A percentile compares a stretch with the other conserved stretches of the same genome.
phyloP scores from a whole-genome alignment of 2,888 invertebrate species.

The Acanthosoma haemorrhoidale region DNA sequence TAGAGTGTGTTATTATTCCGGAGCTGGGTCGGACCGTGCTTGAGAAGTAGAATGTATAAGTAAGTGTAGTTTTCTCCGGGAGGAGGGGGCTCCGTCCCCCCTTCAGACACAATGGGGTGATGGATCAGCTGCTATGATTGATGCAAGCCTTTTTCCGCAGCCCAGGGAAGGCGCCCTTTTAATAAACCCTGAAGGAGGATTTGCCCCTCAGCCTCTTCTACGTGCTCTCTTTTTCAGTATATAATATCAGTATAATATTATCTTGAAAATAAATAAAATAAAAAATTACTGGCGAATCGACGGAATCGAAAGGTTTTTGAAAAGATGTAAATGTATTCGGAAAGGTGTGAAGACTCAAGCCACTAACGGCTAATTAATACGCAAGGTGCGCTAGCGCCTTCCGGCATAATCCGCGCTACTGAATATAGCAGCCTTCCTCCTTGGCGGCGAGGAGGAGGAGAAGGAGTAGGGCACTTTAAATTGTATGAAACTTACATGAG shows the following conservation, averaged over 20 bases:
- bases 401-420: slow-evolving; percentile 43
- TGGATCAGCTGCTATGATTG: slow-evolving; percentile 41
- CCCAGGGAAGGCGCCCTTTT: not conserved
- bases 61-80: slow-evolving; percentile 40
- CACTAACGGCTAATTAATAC: slow-evolving; percentile 24
- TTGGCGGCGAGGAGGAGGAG: slow-evolving; percentile 39
- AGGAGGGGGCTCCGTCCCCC: slow-evolving; percentile 15
- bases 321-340: slow-evolving; percentile 22
- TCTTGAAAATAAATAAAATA: not conserved
- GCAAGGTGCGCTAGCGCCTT: not conserved
- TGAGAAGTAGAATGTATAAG: slow-evolving; percentile 42
- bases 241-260: not conserved
- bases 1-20: slow-evolving; percentile 54
- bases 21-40: slow-evolving; percentile 41
- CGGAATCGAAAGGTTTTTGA: too few species aligned
- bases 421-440: too few species aligned
- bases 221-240: too few species aligned
- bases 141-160: slow-evolving; percentile 37
- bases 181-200: slow-evolving; percentile 36
- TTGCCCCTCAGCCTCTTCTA: slow-evolving; percentile 25
- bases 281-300: not conserved
- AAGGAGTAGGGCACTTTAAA: slow-evolving; percentile 51
- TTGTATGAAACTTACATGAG: slow-evolving; percentile 58
- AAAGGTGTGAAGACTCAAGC: not conserved
- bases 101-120: slow-evolving; percentile 37